Evolutionary conservation across 2,888 invertebrate genomes (phyloP).

Genomic region (Scelioninae gen. 1): DNA sequence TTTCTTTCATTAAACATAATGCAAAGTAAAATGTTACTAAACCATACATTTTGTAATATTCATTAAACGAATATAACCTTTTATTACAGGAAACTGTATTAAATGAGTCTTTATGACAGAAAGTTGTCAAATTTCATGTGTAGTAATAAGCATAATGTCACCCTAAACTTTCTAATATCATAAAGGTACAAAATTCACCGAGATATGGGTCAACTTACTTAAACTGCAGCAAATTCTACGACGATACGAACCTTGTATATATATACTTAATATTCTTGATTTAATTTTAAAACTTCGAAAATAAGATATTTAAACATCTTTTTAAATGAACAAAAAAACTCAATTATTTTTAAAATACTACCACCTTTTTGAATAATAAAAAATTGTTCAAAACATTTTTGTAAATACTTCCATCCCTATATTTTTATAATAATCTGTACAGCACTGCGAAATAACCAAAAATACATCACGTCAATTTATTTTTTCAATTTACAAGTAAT

Average conservation of each 20-base stretch:
- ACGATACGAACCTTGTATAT: neutral
- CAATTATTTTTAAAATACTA: no score
- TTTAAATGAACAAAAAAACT: no score
- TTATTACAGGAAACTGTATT: constrained; percentile 13
- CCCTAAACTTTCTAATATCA: constrained; percentile 17
- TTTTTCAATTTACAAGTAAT: no score
- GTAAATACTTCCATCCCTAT: no score
- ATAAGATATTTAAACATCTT: no score
- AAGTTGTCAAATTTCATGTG: constrained; percentile 27
- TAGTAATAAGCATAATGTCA: constrained; percentile 17
- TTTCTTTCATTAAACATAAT: neutral
- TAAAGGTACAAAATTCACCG: neutral
- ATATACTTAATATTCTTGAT: no score
- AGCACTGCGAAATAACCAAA: no score
- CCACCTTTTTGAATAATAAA: no score
- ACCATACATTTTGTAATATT: neutral
- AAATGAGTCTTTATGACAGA: constrained; percentile 28
- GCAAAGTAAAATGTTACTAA: neutral
- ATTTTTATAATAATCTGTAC: no score
- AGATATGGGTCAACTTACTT: constrained; percentile 8
- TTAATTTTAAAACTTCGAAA: no score
- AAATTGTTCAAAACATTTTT: no score
- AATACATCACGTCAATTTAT: no score
- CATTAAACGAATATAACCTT: constrained; percentile 8
- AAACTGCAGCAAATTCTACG: neutral